Evolutionary conservation across 2,888 invertebrate species (phyloP).

Genomic region (Uropetala carovei): DNA sequence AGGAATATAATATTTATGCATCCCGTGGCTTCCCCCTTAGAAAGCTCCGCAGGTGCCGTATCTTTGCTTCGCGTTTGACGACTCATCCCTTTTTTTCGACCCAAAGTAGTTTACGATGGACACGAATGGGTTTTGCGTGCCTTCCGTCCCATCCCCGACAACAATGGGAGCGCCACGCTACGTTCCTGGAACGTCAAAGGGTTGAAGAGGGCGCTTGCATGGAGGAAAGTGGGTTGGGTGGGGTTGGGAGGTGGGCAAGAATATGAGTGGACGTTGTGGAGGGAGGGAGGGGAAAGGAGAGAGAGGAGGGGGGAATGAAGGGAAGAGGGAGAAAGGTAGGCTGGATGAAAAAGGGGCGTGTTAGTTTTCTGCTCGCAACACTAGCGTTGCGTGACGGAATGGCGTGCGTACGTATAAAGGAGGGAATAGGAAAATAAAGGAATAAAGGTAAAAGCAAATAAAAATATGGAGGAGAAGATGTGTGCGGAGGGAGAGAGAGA

Average conservation of each 20-base stretch:
- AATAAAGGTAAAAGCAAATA: background rate
- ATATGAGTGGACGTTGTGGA: background rate
- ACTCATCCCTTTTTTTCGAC: conserved; percentile 16
- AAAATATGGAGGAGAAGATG: background rate
- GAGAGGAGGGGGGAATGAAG: background rate
- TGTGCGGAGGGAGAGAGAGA: background rate
- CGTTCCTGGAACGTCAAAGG: conserved; percentile 20
- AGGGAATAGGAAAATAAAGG: background rate
- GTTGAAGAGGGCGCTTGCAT: background rate
- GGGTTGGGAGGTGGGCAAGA: background rate
- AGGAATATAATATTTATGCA: conserved; percentile 14
- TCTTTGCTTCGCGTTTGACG: conserved; percentile 15
- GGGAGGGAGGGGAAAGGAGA: background rate
- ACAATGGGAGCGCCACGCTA: conserved; percentile 11
- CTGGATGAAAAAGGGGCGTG: background rate
- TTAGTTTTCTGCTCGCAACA: background rate
- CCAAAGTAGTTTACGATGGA: conserved; percentile 35
- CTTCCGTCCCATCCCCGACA: background rate
- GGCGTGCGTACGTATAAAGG: background rate
- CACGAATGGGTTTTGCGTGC: conserved; percentile 32
- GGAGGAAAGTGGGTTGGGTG: too few species aligned
- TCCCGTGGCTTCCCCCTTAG: background rate
- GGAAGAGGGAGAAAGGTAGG: background rate
- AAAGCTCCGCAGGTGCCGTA: background rate
- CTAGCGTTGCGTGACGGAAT: conserved; percentile 47